A percentile compares a stretch with the other conserved stretches of the same genome.
These are phyloP conservation scores for Ambastaia sidthimunki DNA, from an alignment of 2,797 vertebrate genomes.

Conservation along the genomic window DNA sequence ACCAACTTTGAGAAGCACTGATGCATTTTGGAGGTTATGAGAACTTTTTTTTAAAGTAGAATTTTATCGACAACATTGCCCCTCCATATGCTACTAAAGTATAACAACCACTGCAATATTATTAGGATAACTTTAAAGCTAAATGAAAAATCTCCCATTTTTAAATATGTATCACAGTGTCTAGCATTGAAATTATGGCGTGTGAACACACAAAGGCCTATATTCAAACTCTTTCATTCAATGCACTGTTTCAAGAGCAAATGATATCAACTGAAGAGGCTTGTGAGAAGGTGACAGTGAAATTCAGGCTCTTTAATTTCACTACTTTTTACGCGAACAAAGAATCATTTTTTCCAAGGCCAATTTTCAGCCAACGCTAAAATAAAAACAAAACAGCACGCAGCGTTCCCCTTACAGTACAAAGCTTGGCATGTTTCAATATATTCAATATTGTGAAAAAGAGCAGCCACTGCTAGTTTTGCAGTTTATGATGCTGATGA, in stretches of 20 bases:
- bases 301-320: slow-evolving; percentile 20
- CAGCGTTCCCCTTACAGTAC: neutral
- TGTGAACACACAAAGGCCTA: neutral
- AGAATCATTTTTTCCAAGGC: slow-evolving; percentile 13
- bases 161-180: neutral
- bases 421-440: slow-evolving; percentile 36
- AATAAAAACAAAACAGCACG: slow-evolving; percentile 25
- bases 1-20: slow-evolving; percentile 13
- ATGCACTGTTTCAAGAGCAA: slow-evolving; percentile 5
- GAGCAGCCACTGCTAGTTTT: slow-evolving; percentile 39
- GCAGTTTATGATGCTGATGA: slow-evolving; percentile 42
- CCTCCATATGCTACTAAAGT: neutral
- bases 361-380: slow-evolving; percentile 25
- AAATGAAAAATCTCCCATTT: neutral
- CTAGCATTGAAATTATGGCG: neutral
- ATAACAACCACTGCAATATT: neutral
- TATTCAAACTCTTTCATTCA: neutral
- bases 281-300: slow-evolving; percentile 11
- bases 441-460: slow-evolving; percentile 46
- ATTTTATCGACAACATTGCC: neutral
- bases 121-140: neutral
- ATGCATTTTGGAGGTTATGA: slow-evolving; percentile 5
- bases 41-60: too few species aligned
- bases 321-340: slow-evolving; percentile 21
- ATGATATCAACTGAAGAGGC: slow-evolving; percentile 26